Conservation (phyloP, 1,140 invertebrate genomes). For the Drosophila hydei region DNA sequence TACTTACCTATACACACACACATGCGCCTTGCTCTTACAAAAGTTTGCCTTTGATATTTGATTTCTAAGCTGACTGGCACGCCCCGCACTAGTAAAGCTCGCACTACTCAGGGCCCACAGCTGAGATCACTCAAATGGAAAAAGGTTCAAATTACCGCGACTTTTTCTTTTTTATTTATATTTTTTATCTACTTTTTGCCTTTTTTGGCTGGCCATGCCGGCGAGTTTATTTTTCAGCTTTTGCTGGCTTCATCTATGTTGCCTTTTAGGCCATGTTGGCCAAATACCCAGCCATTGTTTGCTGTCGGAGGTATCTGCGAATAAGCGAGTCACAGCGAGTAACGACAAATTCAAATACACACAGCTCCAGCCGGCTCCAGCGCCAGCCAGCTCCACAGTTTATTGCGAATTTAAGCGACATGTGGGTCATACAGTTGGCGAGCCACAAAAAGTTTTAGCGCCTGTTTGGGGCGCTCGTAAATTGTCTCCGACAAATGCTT, state of each 20-base stretch:
- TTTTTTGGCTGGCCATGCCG: slow-evolving; percentile 22
- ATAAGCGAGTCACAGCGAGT: slow-evolving; percentile 37
- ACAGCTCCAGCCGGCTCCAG: not conserved
- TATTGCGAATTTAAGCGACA: slow-evolving; percentile 26
- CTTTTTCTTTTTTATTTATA: slow-evolving; percentile 49
- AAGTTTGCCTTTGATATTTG: slow-evolving; percentile 79
- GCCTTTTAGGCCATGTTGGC: slow-evolving; percentile 51
- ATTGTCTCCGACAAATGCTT: slow-evolving; percentile 29
- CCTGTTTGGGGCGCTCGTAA: slow-evolving; percentile 33
- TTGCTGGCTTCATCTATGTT: slow-evolving; percentile 32
- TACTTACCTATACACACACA: slow-evolving; percentile 9
- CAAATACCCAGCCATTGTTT: slow-evolving; percentile 16
- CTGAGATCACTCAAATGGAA: slow-evolving; percentile 71
- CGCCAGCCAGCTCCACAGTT: not conserved
- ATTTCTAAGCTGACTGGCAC: slow-evolving; percentile 57
- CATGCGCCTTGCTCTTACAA: slow-evolving; percentile 4
- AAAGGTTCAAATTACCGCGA: slow-evolving; percentile 81
- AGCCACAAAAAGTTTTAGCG: slow-evolving; percentile 35
- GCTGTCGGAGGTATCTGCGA: slow-evolving; percentile 21
- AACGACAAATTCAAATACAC: slow-evolving; percentile 36
- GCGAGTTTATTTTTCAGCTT: slow-evolving; percentile 67
- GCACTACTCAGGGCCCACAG: slow-evolving; percentile 32
- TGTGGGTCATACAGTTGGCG: slow-evolving; percentile 25
- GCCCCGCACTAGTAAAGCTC: slow-evolving; percentile 12
- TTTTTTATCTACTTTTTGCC: slow-evolving; percentile 20